A percentile compares a stretch with the other conserved stretches of the same genome.
Conservation (phyloP, 2,797 vertebrate species). For the Sparus aurata region DNA sequence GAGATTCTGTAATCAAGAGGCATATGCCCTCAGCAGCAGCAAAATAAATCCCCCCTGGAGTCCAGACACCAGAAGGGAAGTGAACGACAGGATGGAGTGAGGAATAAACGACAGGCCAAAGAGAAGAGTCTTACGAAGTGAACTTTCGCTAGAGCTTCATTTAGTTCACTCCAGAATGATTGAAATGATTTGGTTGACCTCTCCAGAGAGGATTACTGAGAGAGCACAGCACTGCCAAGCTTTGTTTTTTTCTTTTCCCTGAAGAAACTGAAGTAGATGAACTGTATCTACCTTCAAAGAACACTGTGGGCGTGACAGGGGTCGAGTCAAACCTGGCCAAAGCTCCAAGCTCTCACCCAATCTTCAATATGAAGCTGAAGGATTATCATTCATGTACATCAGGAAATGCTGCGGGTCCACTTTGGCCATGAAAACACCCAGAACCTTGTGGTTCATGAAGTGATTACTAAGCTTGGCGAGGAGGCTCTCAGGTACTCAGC, state of each 20-base stretch:
- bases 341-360: slow-evolving; percentile 1
- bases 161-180: too few species aligned
- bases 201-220: too few species aligned
- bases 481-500: slow-evolving; percentile 1
- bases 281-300: slow-evolving; percentile 6
- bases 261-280: slow-evolving; percentile 8
- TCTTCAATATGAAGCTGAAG: not conserved
- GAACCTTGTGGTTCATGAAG: not conserved
- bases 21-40: too few species aligned
- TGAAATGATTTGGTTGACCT: too few species aligned
- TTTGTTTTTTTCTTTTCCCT: slow-evolving; percentile 8
- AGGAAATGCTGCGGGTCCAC: not conserved
- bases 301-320: not conserved
- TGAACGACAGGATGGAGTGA: too few species aligned
- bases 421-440: not conserved
- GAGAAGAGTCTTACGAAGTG: too few species aligned
- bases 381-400: slow-evolving; percentile 4
- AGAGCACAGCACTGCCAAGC: not conserved
- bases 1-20: too few species aligned
- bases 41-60: too few species aligned
- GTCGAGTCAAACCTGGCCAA: not conserved
- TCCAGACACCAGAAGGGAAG: too few species aligned
- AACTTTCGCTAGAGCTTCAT: too few species aligned
- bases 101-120: too few species aligned
- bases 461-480: not conserved